These are phyloP conservation scores for Microctenopoma lineatum DNA, from an alignment of 2,797 vertebrate species.

Conservation along the genomic window DNA sequence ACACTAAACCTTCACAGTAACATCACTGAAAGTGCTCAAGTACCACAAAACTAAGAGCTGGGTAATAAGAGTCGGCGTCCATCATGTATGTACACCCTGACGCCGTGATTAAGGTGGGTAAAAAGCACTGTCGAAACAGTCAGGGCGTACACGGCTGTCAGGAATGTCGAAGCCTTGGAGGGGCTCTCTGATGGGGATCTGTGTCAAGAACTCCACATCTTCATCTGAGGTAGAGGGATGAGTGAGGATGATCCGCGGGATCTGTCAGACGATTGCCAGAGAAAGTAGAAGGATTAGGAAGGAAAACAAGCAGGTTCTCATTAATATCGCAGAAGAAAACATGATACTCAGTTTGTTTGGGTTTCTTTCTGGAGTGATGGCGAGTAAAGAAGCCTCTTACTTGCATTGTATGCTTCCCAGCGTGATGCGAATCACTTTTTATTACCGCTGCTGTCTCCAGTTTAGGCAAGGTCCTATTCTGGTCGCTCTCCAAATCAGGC, in stretches of 20 bases:
- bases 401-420: slow-evolving; percentile 79
- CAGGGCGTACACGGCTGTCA: slow-evolving; percentile 59
- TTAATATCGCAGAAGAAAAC: slow-evolving; percentile 9
- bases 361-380: too few relatives aligned
- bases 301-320: neutral
- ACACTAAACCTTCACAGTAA: slow-evolving; percentile 10
- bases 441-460: slow-evolving; percentile 58
- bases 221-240: slow-evolving; percentile 90
- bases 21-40: slow-evolving; percentile 10
- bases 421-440: slow-evolving; percentile 63
- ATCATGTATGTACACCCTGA: neutral
- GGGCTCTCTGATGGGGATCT: slow-evolving; percentile 73
- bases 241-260: slow-evolving; percentile 89
- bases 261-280: slow-evolving; percentile 76
- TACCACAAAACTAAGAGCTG: neutral
- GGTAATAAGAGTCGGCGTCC: slow-evolving; percentile 16
- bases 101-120: slow-evolving; percentile 71
- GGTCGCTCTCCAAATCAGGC: slow-evolving; percentile 50
- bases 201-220: slow-evolving; percentile 82
- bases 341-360: neutral
- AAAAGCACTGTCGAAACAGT: slow-evolving; percentile 80
- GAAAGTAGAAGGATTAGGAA: slow-evolving; percentile 9
- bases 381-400: slow-evolving; percentile 64
- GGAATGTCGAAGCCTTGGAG: slow-evolving; percentile 58
- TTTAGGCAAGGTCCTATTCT: slow-evolving; percentile 42